A percentile compares a stretch with the other conserved stretches of the same genome.
Evolutionary conservation across 2,113 vertebrate genomes (phyloP).

Genomic region (Pseudopodoces humilis): DNA sequence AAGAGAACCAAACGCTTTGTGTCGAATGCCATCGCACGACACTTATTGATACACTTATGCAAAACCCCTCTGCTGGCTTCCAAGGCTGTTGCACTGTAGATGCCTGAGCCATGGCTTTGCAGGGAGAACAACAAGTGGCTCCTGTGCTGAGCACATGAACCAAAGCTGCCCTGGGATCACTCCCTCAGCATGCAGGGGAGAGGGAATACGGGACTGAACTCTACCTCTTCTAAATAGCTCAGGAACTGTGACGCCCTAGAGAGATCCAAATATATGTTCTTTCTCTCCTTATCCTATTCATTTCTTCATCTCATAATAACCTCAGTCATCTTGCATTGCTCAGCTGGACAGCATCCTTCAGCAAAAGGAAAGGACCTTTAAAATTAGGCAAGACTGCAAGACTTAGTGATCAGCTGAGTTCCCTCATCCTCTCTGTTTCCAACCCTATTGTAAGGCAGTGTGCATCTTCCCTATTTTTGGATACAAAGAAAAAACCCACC

Average conservation of each 20-base stretch:
- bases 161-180: neutral
- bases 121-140: neutral
- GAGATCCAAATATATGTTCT: neutral
- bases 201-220: neutral
- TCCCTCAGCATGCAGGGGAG: neutral
- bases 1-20: neutral
- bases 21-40: rapidly evolving
- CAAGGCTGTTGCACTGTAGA: neutral
- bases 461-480: neutral
- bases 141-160: neutral
- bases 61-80: neutral
- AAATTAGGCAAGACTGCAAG: neutral
- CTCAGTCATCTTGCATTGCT: neutral
- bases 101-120: neutral
- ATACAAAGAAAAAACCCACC: neutral
- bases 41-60: rapidly evolving
- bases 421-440: neutral
- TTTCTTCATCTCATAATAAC: neutral
- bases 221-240: neutral
- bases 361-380: neutral
- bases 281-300: neutral
- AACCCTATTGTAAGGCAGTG: neutral
- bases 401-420: neutral
- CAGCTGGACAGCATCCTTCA: neutral
- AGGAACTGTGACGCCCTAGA: neutral